Percentiles rank a stretch among this genome's conserved stretches.
Evolutionary conservation across 2,797 vertebrate species (phyloP).

Genomic region (Gadopsis marmoratus): DNA sequence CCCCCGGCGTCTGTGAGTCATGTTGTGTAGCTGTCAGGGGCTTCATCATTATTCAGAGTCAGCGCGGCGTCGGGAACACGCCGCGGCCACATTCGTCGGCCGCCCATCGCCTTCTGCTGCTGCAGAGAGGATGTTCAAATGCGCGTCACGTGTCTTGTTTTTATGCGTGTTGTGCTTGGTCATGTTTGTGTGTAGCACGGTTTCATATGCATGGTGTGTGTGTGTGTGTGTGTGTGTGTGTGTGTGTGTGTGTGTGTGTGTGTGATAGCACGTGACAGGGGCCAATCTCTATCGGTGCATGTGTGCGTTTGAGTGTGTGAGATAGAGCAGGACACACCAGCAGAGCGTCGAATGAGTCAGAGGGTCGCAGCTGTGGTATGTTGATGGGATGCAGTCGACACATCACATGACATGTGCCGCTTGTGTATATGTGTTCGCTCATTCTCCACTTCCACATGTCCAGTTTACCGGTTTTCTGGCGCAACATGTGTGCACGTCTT

Average conservation of each 20-base stretch:
- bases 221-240: not conserved
- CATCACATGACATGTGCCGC: not conserved
- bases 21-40: constrained; percentile 38
- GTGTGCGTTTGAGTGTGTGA: constrained; percentile 17
- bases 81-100: constrained; percentile 4
- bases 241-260: not conserved
- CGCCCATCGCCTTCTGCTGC: constrained; percentile 27
- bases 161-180: not conserved
- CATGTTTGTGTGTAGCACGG: not conserved
- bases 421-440: not conserved
- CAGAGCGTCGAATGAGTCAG: constrained; percentile 22
- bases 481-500: constrained; percentile 15
- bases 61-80: constrained; percentile 12
- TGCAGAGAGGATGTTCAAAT: constrained; percentile 19
- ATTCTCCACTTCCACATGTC: not conserved
- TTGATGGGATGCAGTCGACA: not conserved
- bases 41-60: constrained; percentile 57
- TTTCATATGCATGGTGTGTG: not conserved
- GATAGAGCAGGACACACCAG: constrained; percentile 16
- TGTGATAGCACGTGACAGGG: not conserved
- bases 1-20: constrained; percentile 33
- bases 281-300: not conserved
- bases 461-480: not conserved
- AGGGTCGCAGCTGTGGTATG: not conserved
- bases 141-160: not conserved